Evolutionary conservation across 1,140 invertebrate genomes (phyloP), one percentile per base, ranked within the genome.

Genomic region (Parasteatoda tepidariorum): DNA sequence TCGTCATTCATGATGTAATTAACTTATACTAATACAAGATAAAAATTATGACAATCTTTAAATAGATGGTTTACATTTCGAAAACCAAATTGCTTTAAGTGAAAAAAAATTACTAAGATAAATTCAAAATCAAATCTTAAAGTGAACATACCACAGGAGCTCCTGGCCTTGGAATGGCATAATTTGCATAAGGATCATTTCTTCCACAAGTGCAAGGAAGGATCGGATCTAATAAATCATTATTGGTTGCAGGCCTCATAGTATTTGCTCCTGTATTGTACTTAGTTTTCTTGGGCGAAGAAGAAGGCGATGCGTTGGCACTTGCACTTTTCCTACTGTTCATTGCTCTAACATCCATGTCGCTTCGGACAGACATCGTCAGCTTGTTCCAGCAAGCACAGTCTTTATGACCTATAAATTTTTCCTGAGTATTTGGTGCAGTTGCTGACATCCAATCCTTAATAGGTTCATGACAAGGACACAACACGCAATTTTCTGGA

Each of bases 381-480:
- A 83, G 70, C 70, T 83, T 73, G 38, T 57, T 83, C 81, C 81
- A 83, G 34, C 81, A 83, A 28, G 81, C 68, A 34, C 81, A 83
- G 24, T 73, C 68, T 22, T 24, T 67, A 3, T 61, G 48, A 33
- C 41, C 61, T 0, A 26, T 11, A 4, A 66, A 18, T 26, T 74
- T 74, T 3, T 83, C 81, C 13, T 67, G 81, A 2, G 67, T 57
- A 61, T 24, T 41, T 26, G 64, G 38, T 38, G 64, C 28, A 3
- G 57, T 34, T 13, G 75, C 13, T 7, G 13, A 38, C 24, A 82
- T 22, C 67, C 68, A 74, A 18, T 74, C 81, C 11, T 67, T 64
- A 22, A 83, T 83, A 11, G 81, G 81, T 3, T 83, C 70, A 31
- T 74, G 81, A 67, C 81, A 83, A 15, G 81, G 81, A 41, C 81